Percentiles rank a stretch among this genome's conserved stretches.
These are phyloP conservation scores for Leucozona laternaria DNA, from an alignment of 2,888 invertebrate species.

Conservation along the genomic window DNA sequence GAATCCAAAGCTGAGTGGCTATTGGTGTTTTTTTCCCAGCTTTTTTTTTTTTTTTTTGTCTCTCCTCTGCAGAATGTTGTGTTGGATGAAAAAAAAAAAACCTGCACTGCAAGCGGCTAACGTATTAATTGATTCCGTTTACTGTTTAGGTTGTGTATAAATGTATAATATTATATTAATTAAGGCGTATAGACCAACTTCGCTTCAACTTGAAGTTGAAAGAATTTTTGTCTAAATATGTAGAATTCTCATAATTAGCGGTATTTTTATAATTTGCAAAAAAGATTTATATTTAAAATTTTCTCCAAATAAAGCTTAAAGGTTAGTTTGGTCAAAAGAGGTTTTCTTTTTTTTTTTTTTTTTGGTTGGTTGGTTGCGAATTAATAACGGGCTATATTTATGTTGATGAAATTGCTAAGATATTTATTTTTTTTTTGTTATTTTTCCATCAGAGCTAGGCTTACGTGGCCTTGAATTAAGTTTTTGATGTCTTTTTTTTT, in stretches of 20 bases:
- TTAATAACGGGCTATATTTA: constrained; percentile 1
- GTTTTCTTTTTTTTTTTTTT: neutral
- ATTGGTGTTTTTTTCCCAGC: neutral
- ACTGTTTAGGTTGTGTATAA: constrained; percentile 12
- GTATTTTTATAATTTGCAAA: constrained; percentile 14
- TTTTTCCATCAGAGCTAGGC: neutral
- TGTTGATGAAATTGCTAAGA: neutral
- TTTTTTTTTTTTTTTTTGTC: neutral
- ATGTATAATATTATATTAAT: no score
- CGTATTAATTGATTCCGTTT: constrained; percentile 45
- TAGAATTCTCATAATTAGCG: constrained; percentile 27
- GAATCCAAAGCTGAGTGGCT: constrained; percentile 15
- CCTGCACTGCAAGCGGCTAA: constrained; percentile 4
- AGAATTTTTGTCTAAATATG: constrained; percentile 23
- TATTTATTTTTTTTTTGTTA: neutral
- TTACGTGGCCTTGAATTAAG: constrained; percentile 11
- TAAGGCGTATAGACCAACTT: constrained; percentile 23
- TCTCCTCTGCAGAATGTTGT: constrained; percentile 33
- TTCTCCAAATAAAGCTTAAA: neutral
- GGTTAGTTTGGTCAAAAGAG: constrained; percentile 9
- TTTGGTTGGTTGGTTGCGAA: no score
- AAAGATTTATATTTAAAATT: neutral
- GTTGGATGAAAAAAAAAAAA: neutral
- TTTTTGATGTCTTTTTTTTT: neutral
- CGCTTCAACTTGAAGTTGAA: no score